A percentile compares a stretch with the other conserved stretches of the same genome.
phyloP scores from a whole-genome alignment of 64 coral and sea anemone genomes.

The Catalaphyllia jardinei region DNA sequence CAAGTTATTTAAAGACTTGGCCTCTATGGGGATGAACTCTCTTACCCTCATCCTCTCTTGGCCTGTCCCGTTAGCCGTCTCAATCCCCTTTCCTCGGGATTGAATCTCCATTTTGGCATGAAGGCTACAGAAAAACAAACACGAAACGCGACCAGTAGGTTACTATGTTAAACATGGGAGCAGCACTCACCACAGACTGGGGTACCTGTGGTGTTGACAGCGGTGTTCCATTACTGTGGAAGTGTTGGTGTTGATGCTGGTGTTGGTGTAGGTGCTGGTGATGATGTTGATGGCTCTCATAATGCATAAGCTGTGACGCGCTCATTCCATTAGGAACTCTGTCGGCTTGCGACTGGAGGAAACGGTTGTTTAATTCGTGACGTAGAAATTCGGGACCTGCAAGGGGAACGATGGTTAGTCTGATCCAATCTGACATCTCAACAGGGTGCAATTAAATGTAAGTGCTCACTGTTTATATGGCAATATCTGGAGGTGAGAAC shows the following conservation, averaged over 20 bases:
- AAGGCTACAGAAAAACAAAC: no score
- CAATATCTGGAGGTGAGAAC: no score
- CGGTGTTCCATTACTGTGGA: slow-evolving; percentile 26
- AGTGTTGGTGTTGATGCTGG: slow-evolving; percentile 69
- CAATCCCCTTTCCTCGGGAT: no score
- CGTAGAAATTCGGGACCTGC: slow-evolving; percentile 67
- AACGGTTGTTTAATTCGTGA: slow-evolving; percentile 78
- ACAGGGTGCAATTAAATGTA: no score
- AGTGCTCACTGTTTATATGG: no score
- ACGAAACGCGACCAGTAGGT: no score
- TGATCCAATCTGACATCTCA: neutral
- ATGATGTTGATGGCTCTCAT: slow-evolving; percentile 78
- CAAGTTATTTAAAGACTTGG: no score
- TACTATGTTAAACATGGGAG: neutral
- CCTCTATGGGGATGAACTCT: no score
- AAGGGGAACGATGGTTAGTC: neutral
- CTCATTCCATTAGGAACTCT: slow-evolving; percentile 23
- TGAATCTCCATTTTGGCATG: no score
- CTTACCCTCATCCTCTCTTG: no score
- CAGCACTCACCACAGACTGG: slow-evolving; percentile 28
- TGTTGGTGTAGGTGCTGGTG: slow-evolving; percentile 79
- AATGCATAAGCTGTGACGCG: slow-evolving; percentile 62
- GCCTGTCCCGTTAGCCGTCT: no score
- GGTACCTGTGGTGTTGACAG: slow-evolving; percentile 16
- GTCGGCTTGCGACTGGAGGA: slow-evolving; percentile 75